Evolutionary conservation across 2,797 vertebrate species (phyloP).

Genomic region (Clangula hyemalis): DNA sequence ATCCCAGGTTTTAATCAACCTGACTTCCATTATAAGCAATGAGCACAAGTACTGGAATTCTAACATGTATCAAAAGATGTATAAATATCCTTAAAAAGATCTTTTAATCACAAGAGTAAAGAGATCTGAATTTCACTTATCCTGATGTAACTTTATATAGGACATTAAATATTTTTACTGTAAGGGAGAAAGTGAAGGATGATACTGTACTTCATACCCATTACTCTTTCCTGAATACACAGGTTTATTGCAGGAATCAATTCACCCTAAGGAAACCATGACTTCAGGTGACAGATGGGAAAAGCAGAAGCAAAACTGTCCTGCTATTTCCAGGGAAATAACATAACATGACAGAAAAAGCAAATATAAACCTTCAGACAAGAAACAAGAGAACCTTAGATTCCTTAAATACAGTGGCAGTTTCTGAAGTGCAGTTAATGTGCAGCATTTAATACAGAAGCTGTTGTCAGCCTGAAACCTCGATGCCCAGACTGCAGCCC

Average conservation of each 20-base stretch:
- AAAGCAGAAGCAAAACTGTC: conserved; percentile 1
- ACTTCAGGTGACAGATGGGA: not conserved
- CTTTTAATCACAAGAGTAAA: not conserved
- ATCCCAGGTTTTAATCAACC: not conserved
- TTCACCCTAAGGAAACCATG: not conserved
- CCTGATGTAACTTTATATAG: not conserved
- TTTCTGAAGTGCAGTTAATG: not conserved
- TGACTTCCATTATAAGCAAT: not conserved
- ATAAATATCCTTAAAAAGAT: not conserved
- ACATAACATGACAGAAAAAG: not conserved
- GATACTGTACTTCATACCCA: not conserved
- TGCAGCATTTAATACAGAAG: not conserved
- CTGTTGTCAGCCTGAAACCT: not conserved
- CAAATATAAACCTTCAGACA: not conserved
- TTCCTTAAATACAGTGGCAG: not conserved
- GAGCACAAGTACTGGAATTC: not conserved
- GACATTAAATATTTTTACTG: not conserved
- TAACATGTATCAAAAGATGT: not conserved
- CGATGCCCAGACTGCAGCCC: not conserved
- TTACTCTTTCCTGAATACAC: not conserved
- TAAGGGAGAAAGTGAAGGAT: not conserved
- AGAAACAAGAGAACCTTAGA: not conserved
- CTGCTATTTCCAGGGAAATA: conserved; percentile 17
- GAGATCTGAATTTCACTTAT: not conserved
- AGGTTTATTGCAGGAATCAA: conserved; percentile 11